Conservation (phyloP, 2,888 invertebrate species). For the Corbicula japonica region DNA sequence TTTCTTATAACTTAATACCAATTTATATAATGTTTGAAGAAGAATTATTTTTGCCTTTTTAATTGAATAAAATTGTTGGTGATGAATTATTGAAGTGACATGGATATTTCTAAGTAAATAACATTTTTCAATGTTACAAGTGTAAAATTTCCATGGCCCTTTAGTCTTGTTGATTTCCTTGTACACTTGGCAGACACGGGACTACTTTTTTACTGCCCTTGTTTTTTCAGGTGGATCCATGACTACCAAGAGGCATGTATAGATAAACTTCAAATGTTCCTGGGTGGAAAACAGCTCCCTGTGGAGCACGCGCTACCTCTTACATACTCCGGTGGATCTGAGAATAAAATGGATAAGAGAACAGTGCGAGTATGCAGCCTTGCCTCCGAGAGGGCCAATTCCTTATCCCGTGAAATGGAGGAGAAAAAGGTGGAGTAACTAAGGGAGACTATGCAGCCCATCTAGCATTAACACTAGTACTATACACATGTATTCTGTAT, state of each 20-base stretch:
- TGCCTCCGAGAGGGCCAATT: conserved; percentile 18
- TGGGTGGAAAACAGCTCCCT: conserved; percentile 86
- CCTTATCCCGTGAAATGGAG: not conserved
- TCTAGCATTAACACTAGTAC: too few relatives aligned
- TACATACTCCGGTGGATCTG: not conserved
- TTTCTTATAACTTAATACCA: too few relatives aligned
- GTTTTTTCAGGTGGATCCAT: conserved; percentile 93
- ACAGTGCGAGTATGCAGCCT: conserved; percentile 21
- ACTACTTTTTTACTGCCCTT: not conserved
- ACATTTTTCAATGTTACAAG: not conserved
- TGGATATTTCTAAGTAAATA: not conserved
- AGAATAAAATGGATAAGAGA: conserved; percentile 6
- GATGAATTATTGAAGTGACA: not conserved
- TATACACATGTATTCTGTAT: too few relatives aligned
- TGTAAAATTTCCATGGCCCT: not conserved
- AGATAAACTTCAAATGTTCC: conserved; percentile 99
- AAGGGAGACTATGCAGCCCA: too few relatives aligned
- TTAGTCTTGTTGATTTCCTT: not conserved
- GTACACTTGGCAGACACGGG: not conserved
- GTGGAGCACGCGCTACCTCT: conserved; percentile 46
- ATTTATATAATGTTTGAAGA: too few relatives aligned
- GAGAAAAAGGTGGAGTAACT: not conserved
- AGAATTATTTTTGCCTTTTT: not conserved
- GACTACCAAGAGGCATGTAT: conserved; percentile 99
- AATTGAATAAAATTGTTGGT: not conserved